Base-by-base conservation (phyloP, 2,797 vertebrate species). In the Enteromius argenteus region DNA sequence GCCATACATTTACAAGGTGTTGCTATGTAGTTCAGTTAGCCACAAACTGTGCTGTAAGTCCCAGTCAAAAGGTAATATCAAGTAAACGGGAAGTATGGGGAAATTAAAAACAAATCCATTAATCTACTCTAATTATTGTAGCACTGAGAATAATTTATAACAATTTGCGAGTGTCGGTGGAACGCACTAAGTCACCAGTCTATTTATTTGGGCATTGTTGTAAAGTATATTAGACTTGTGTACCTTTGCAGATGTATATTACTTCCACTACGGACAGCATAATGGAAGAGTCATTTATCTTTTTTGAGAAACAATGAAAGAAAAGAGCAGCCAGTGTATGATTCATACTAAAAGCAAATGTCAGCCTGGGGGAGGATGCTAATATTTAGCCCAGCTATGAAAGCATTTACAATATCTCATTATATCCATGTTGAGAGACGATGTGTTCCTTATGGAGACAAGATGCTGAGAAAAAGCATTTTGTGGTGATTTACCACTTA, bases 281-380 rank as follows among this genome's bases (percentile, higher is more conserved):
- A 62, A 71, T 51, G 27, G 51, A 71, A 53, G 67, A 58, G 46
- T 39, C 14, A 71, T 84, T 88, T 84, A 83, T 86, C 27, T 85
- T 79, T 82, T 79, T 66, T 39, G 3, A 27, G 62, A 79, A 79
- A 84, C 53, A 81, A 76, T 44, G 84, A 85, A 51, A 73, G 32
- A 85, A 88, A 83, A 88, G 86, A 87, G 64, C 80, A 85, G 69
- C 73, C 27, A 72, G 82, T 80, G 80, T 74, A 75, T 88, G 86
- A 86, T 85, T 88, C 82, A 87, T 80, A 84, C 79, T 85, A 80
- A 83, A 85, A 87, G 86, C 84, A 86, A 90, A 90, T 90, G 89
- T 87, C 89, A 90, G 83, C 77, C 84, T 79, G 86, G 84, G 74
- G 89, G 84, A 86, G 84, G 87, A 85, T 85, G 86, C 86, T 85